Evolutionary conservation across 2,113 vertebrate species (phyloP).

Genomic region (Dicerorhinus sumatrensis): DNA sequence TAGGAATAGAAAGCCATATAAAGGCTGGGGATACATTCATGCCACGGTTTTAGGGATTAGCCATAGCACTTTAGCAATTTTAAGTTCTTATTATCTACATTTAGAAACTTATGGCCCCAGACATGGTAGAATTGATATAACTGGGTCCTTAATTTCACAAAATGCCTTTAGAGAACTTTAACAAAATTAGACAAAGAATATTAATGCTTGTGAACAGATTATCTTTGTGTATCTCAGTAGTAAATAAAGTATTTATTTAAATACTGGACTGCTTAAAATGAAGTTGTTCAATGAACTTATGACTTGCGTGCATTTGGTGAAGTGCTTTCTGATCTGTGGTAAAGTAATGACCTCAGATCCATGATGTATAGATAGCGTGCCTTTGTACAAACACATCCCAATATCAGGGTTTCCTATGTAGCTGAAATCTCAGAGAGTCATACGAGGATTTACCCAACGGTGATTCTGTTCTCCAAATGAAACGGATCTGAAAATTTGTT

Average conservation of each 20-base stretch:
- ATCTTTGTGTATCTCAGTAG: background rate
- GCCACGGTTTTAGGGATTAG: background rate
- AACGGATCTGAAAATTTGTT: background rate
- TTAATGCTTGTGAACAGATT: background rate
- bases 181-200: conserved; percentile 44
- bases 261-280: background rate
- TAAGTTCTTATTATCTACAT: background rate
- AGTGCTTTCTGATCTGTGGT: background rate
- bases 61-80: background rate
- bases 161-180: background rate
- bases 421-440: background rate
- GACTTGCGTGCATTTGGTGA: background rate
- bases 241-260: conserved; percentile 22
- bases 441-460: background rate
- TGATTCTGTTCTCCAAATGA: background rate
- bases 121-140: background rate
- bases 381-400: background rate
- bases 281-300: background rate
- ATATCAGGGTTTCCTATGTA: background rate
- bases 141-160: conserved; percentile 4
- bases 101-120: background rate
- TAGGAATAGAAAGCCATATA: background rate
- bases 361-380: background rate
- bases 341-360: background rate
- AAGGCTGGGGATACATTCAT: background rate